A percentile compares a stretch with the other conserved stretches of the same genome.
phyloP scores from a whole-genome alignment of 2,888 invertebrate genomes.

The Melieria crassipennis region DNA sequence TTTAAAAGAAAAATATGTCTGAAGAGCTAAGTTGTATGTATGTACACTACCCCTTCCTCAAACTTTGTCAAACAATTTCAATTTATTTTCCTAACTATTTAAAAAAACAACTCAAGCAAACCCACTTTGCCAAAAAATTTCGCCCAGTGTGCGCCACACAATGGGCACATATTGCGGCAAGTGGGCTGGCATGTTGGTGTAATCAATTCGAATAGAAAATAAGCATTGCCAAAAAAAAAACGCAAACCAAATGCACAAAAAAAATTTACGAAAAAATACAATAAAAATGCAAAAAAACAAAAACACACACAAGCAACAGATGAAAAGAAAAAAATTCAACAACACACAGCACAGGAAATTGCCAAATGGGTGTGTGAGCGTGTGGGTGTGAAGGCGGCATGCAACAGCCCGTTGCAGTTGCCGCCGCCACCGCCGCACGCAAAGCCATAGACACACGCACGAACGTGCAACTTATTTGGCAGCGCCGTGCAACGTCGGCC shows the following conservation, averaged over 20 bases:
- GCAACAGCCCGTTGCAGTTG: slow-evolving; percentile 10
- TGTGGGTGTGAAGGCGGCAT: neutral
- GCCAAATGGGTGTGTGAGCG: neutral
- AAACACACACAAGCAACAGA: neutral
- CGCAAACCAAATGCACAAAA: neutral
- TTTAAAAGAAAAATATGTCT: too few species aligned
- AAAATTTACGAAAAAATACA: neutral
- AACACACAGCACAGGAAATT: neutral
- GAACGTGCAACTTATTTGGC: too few species aligned
- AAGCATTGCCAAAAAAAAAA: neutral
- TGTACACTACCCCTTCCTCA: too few species aligned
- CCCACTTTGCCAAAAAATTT: too few species aligned
- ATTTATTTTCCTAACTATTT: too few species aligned
- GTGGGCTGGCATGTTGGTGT: neutral
- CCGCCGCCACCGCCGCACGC: neutral
- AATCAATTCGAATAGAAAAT: neutral
- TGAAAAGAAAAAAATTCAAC: neutral
- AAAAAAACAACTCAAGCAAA: too few species aligned
- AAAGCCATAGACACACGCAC: too few species aligned
- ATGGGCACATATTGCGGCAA: too few species aligned
- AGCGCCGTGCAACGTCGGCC: too few species aligned
- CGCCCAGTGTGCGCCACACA: too few species aligned
- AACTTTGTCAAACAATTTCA: too few species aligned
- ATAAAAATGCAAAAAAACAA: neutral
- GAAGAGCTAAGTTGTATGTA: too few species aligned